phyloP scores from a whole-genome alignment of 1,140 invertebrate species.

The Orchestia grillus region DNA sequence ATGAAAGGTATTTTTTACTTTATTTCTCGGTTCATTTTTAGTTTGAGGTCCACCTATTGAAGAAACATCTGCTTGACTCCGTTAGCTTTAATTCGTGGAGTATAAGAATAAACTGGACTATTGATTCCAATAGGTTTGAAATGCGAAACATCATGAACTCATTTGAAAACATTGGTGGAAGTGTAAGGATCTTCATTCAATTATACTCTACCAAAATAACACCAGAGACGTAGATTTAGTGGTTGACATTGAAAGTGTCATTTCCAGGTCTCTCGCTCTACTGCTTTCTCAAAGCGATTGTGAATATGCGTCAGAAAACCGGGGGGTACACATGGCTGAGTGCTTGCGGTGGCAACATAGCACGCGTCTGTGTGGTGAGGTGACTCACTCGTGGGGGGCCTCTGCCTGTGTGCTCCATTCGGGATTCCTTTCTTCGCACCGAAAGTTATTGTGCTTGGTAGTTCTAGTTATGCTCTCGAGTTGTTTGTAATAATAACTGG shows the following conservation, averaged over 20 bases:
- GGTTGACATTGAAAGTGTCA: not conserved
- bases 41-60: too few relatives aligned
- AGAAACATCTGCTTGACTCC: too few relatives aligned
- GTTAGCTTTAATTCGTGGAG: too few relatives aligned
- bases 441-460: not conserved
- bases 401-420: not conserved
- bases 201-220: too few relatives aligned
- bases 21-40: too few relatives aligned
- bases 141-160: too few relatives aligned
- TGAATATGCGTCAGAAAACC: not conserved
- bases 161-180: too few relatives aligned
- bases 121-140: too few relatives aligned
- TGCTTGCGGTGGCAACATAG: not conserved
- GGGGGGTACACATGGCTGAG: not conserved
- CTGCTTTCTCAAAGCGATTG: not conserved
- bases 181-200: too few relatives aligned
- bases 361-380: not conserved
- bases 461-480: not conserved
- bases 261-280: not conserved
- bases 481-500: not conserved
- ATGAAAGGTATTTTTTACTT: too few relatives aligned
- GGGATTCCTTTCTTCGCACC: not conserved
- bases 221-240: too few relatives aligned
- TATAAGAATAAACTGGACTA: too few relatives aligned
- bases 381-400: not conserved